phyloP scores from a whole-genome alignment of 2,888 invertebrate genomes.

The Eudasyphora cyanicolor region DNA sequence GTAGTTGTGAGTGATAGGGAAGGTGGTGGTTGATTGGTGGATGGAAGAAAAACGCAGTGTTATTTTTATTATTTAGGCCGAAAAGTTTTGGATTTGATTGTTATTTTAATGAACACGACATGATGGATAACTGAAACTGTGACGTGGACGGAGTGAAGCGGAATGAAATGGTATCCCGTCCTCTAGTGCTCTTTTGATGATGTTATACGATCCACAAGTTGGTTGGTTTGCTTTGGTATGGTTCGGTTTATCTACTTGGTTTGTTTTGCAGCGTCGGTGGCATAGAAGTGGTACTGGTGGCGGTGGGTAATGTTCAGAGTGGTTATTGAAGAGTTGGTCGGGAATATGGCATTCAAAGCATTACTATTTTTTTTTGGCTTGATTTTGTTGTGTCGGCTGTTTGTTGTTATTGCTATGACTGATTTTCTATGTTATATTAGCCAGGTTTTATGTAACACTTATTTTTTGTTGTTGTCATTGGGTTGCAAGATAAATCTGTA shows the following conservation, averaged over 20 bases:
- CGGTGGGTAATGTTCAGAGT: no score
- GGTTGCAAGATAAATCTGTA: background rate
- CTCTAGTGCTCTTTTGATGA: background rate
- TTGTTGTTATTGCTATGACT: constrained; percentile 1
- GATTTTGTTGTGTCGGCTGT: constrained; percentile 3
- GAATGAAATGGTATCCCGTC: no score
- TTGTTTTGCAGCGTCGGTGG: constrained; percentile 15
- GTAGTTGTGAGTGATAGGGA: background rate
- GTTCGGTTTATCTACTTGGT: no score
- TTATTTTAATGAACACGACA: constrained; percentile 30
- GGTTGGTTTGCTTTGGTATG: no score
- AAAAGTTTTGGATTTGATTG: constrained; percentile 20
- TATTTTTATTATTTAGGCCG: constrained; percentile 25
- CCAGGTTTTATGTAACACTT: background rate
- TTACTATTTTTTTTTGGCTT: background rate
- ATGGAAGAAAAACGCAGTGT: background rate
- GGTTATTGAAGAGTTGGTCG: background rate
- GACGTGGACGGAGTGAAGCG: constrained; percentile 2
- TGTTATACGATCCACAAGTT: constrained; percentile 17
- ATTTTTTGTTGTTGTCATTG: background rate
- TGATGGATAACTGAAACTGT: constrained; percentile 13
- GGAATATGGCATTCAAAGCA: constrained; percentile 7
- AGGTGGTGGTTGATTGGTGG: constrained; percentile 2
- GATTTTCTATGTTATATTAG: background rate
- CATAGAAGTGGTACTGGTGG: background rate